phyloP scores from a whole-genome alignment of 2,113 vertebrate species.

The Spea multiplicata region DNA sequence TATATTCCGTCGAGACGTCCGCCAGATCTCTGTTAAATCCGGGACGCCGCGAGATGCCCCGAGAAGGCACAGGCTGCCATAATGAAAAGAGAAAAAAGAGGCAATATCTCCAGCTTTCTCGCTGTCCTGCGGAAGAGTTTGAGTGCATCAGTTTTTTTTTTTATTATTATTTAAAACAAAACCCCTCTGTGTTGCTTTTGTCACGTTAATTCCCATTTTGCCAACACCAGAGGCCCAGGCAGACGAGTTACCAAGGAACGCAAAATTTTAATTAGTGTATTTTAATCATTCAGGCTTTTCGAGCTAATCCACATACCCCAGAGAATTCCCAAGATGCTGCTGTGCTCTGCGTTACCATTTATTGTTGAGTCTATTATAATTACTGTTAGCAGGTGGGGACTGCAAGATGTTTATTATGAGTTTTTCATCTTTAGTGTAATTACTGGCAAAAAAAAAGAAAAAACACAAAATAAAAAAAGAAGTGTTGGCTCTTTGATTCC shows the following conservation, averaged over 20 bases:
- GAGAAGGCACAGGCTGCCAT: too few relatives aligned
- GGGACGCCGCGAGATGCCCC: background rate
- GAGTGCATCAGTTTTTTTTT: conserved; percentile 59
- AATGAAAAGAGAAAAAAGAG: background rate
- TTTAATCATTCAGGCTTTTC: conserved; percentile 99
- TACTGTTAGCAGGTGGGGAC: conserved; percentile 99
- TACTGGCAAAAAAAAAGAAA: conserved; percentile 87
- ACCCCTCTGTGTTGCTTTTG: conserved; percentile 95
- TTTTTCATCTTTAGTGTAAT: conserved; percentile 99
- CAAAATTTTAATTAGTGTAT: conserved; percentile 99
- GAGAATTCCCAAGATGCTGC: conserved; percentile 99
- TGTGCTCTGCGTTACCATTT: conserved; percentile 99
- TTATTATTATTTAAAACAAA: conserved; percentile 88
- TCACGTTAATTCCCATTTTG: conserved; percentile 99
- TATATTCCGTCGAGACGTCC: too few relatives aligned
- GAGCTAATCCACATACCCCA: conserved; percentile 99
- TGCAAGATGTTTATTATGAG: conserved; percentile 99
- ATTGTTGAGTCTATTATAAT: conserved; percentile 99
- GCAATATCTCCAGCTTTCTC: conserved; percentile 7
- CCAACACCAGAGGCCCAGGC: conserved; percentile 97
- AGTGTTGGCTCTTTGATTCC: conserved; percentile 96
- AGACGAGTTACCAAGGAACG: conserved; percentile 99
- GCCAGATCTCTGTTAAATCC: background rate
- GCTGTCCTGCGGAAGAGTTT: conserved; percentile 64
- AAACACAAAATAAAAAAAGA: conserved; percentile 81